These are phyloP conservation scores for Scyliorhinus canicula DNA, from an alignment of 2,797 vertebrate species.

Conservation along the genomic window DNA sequence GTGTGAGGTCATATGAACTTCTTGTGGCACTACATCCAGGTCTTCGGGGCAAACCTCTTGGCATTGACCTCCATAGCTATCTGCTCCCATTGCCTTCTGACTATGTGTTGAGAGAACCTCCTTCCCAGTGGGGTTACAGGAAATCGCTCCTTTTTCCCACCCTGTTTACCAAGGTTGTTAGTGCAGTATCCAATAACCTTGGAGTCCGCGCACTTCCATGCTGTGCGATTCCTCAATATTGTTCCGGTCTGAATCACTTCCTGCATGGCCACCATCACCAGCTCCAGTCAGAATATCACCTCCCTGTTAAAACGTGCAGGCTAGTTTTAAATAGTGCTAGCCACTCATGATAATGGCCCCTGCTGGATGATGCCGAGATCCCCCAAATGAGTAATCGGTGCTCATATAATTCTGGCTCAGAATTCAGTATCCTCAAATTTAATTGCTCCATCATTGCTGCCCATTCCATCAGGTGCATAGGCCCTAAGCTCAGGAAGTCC, in stretches of 20 bases:
- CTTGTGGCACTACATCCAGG: background rate
- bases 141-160: background rate
- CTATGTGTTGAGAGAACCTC: background rate
- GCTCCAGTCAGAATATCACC: background rate
- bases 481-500: too few relatives aligned
- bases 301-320: background rate
- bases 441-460: too few relatives aligned
- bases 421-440: background rate
- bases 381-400: background rate
- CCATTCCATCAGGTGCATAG: too few relatives aligned
- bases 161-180: background rate
- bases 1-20: background rate
- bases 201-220: background rate
- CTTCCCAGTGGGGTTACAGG: background rate
- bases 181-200: background rate
- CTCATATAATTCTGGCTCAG: background rate
- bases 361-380: background rate
- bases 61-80: background rate
- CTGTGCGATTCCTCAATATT: background rate
- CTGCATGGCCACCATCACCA: background rate
- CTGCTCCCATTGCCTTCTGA: background rate
- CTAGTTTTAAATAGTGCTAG: background rate
- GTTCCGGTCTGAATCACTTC: too few relatives aligned
- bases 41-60: background rate
- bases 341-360: background rate